phyloP scores from a whole-genome alignment of 1,140 invertebrate species.

The Drosophila guanche region DNA sequence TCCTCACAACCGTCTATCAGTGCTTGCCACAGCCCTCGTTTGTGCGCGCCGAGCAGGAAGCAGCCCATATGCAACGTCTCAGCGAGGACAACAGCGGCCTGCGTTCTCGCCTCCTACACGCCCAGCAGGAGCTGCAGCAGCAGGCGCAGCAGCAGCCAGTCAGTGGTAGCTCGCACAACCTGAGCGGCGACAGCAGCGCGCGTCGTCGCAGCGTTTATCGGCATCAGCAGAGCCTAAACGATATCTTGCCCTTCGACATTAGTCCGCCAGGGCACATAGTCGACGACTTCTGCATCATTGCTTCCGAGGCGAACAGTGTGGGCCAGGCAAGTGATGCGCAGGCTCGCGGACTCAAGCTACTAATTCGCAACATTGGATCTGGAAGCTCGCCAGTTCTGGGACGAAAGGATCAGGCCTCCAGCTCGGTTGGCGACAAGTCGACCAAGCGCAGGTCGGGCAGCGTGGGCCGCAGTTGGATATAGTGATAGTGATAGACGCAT shows the following conservation, averaged over 20 bases:
- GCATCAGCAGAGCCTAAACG: conserved; percentile 84
- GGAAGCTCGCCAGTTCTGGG: conserved; percentile 91
- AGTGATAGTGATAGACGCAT: conserved; percentile 1
- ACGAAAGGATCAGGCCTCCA: conserved; percentile 85
- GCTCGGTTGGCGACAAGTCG: conserved; percentile 44
- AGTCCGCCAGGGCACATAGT: conserved; percentile 90
- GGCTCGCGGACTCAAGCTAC: conserved; percentile 89
- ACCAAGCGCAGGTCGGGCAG: conserved; percentile 77
- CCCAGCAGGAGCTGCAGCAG: conserved; percentile 65
- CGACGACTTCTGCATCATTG: conserved; percentile 96
- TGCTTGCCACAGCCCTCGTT: conserved; percentile 93
- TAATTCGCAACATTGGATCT: conserved; percentile 91
- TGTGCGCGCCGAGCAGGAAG: conserved; percentile 93
- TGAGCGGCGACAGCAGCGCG: conserved; percentile 43
- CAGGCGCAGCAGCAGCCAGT: conserved; percentile 50
- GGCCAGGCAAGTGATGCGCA: conserved; percentile 85
- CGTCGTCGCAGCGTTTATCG: conserved; percentile 85
- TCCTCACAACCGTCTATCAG: conserved; percentile 95
- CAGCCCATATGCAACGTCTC: conserved; percentile 89
- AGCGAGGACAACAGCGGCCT: conserved; percentile 93
- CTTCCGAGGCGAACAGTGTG: conserved; percentile 87
- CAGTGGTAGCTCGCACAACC: conserved; percentile 50
- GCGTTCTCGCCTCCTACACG: conserved; percentile 85
- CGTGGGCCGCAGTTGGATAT: conserved; percentile 81
- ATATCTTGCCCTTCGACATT: conserved; percentile 86